These are phyloP conservation scores for Cataglyphis rosenhaueri DNA, from an alignment of 2,888 invertebrate genomes.

Conservation along the genomic window DNA sequence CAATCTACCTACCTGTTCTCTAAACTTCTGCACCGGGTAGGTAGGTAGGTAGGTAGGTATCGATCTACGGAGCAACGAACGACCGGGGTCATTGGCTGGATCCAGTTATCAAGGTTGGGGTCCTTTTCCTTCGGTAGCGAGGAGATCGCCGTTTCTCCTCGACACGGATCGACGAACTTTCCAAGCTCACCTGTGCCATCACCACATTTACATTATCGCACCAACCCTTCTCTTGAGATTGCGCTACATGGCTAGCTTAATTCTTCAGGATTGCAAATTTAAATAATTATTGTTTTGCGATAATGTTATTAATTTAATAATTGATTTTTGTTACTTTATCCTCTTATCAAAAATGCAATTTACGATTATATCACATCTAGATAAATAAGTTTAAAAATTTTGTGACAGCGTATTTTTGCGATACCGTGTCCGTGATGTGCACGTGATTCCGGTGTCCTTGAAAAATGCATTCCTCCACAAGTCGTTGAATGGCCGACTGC, in stretches of 20 bases:
- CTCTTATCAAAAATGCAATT: neutral
- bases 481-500: slow-evolving; percentile 33
- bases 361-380: neutral
- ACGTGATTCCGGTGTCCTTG: neutral
- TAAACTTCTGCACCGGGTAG: slow-evolving; percentile 61
- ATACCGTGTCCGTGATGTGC: too few species aligned
- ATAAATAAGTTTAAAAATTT: neutral
- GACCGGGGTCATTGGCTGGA: slow-evolving; percentile 81
- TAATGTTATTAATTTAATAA: neutral
- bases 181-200: slow-evolving; percentile 55
- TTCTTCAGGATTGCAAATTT: neutral
- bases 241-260: neutral
- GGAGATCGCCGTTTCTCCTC: slow-evolving; percentile 68
- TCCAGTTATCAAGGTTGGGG: slow-evolving; percentile 82
- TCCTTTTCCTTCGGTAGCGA: slow-evolving; percentile 74
- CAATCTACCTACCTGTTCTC: slow-evolving; percentile 59
- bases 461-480: slow-evolving; percentile 13
- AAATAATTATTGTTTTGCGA: neutral
- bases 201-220: slow-evolving; percentile 15
- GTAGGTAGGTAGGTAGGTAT: slow-evolving; percentile 70
- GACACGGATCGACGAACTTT: slow-evolving; percentile 67
- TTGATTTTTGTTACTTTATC: neutral
- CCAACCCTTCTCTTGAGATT: slow-evolving; percentile 38
- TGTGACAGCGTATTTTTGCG: neutral
- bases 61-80: slow-evolving; percentile 77